Conservation (phyloP, 2,888 invertebrate species). For the Globia sparganii region DNA sequence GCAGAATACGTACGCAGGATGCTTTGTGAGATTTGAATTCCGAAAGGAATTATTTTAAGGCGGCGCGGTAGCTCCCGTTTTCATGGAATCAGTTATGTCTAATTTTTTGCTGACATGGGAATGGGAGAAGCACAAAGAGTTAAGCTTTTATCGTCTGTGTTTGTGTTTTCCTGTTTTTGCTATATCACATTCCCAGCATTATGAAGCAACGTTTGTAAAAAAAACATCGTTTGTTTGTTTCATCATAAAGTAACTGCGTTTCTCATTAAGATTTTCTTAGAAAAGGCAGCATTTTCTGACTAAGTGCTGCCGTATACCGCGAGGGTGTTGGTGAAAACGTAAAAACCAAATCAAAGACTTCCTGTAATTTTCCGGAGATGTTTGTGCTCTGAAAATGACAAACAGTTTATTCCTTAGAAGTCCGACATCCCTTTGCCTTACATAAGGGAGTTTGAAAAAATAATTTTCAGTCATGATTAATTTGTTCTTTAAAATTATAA, state of each 20-base stretch:
- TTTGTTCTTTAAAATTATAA: background rate
- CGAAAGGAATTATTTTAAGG: slow-evolving; percentile 46
- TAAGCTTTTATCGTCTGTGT: slow-evolving; percentile 4
- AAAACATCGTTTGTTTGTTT: background rate
- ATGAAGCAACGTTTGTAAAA: background rate
- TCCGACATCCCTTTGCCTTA: background rate
- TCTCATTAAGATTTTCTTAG: slow-evolving; percentile 17
- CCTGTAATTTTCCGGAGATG: background rate
- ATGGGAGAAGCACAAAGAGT: slow-evolving; percentile 11
- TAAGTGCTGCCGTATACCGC: background rate
- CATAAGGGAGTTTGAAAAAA: background rate
- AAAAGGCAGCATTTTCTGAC: background rate
- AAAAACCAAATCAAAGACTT: background rate
- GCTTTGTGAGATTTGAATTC: slow-evolving; percentile 38
- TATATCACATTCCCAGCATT: background rate
- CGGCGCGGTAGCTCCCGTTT: slow-evolving; percentile 22
- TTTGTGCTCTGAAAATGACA: background rate
- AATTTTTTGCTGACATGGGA: slow-evolving; percentile 13
- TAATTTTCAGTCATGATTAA: background rate
- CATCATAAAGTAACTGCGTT: background rate
- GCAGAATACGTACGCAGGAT: slow-evolving; percentile 52
- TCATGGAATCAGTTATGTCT: slow-evolving; percentile 24
- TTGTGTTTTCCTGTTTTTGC: slow-evolving; percentile 15
- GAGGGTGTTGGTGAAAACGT: background rate
- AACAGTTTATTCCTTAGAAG: background rate